Conservation (phyloP, 2,888 invertebrate genomes). For the Nemotelus pantherinus region DNA sequence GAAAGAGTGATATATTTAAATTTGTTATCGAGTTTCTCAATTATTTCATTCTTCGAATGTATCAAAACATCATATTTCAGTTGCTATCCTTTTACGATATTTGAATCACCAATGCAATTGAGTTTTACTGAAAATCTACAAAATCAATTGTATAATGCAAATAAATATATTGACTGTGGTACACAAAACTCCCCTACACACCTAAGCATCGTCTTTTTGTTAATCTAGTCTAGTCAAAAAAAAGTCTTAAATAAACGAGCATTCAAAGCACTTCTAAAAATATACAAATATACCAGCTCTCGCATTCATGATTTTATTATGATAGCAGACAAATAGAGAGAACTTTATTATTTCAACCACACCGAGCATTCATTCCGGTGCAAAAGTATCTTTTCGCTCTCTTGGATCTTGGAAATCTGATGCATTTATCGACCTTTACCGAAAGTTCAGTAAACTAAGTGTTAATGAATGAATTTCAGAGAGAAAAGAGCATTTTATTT, state of each 20-base stretch:
- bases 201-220: not conserved
- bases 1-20: not conserved
- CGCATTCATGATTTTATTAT: not conserved
- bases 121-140: not conserved
- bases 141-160: not conserved
- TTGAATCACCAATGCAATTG: not conserved
- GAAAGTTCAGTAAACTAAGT: slow-evolving; percentile 25
- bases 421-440: not conserved
- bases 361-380: not conserved
- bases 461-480: slow-evolving; percentile 20
- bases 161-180: not conserved
- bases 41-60: no score
- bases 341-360: not conserved
- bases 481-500: no score
- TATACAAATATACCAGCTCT: slow-evolving; percentile 9
- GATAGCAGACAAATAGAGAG: slow-evolving; percentile 8
- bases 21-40: no score
- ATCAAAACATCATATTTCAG: no score
- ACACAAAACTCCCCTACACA: slow-evolving; percentile 23
- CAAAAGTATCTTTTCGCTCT: not conserved
- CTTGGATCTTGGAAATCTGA: not conserved
- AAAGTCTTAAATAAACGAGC: slow-evolving; percentile 19
- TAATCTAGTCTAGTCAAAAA: not conserved
- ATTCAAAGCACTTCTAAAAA: slow-evolving; percentile 32
- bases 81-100: no score